Percentiles rank a stretch among this genome's conserved stretches.
These are phyloP conservation scores for Himantopus leucocephalus DNA, from an alignment of 2,113 vertebrate genomes.

Conservation along the genomic window DNA sequence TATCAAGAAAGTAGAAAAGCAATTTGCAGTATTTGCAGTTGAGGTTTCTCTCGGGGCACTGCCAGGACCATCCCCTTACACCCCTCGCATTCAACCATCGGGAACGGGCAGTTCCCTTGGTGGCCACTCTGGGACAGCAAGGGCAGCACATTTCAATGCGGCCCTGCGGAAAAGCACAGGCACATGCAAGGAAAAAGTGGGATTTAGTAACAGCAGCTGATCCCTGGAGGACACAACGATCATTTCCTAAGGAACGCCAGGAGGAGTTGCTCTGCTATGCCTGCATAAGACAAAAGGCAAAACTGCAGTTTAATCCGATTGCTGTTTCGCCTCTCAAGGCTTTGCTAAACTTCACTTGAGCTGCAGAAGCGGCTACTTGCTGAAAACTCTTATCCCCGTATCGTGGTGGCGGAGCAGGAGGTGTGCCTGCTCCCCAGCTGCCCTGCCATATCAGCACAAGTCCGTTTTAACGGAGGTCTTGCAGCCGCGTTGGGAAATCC, in stretches of 20 bases:
- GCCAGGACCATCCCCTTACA: constrained; percentile 70
- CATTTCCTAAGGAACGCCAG: neutral
- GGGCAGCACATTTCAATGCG: neutral
- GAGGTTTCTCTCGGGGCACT: constrained; percentile 78
- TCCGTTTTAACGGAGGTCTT: neutral
- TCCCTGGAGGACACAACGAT: neutral
- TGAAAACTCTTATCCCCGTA: neutral
- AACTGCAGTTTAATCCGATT: neutral
- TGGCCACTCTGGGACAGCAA: constrained; percentile 63
- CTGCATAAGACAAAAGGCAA: neutral
- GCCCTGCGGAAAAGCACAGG: rapidly evolving
- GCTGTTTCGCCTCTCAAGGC: neutral
- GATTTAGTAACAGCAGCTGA: neutral
- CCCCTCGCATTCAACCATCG: constrained; percentile 67
- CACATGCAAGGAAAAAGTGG: rapidly evolving
- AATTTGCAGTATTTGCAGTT: constrained; percentile 79
- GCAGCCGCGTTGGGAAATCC: neutral
- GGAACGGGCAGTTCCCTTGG: constrained; percentile 74
- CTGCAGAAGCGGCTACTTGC: neutral
- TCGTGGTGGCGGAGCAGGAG: neutral
- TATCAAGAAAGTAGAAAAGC: constrained; percentile 72
- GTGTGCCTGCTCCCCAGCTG: neutral
- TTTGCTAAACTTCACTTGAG: rapidly evolving
- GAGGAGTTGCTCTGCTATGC: neutral
- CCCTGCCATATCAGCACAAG: neutral